These are phyloP conservation scores for Cervus canadensis DNA, from an alignment of 2,113 vertebrate genomes.

Conservation along the genomic window DNA sequence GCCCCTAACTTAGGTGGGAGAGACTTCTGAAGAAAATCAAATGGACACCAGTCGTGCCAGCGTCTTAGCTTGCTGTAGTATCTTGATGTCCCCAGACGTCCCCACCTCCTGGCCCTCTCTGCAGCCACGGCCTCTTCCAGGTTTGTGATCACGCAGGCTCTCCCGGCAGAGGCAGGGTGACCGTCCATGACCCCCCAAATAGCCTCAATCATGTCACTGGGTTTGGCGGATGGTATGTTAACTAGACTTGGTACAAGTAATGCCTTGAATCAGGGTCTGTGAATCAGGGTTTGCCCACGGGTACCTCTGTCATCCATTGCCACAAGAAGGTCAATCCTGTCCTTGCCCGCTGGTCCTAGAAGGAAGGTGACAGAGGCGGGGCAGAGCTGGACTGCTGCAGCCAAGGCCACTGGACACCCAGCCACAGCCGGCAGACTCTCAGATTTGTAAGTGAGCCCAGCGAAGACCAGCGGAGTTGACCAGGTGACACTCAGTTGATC, in stretches of 20 bases:
- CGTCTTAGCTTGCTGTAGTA: background rate
- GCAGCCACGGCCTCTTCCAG: background rate
- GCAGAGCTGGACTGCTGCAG: background rate
- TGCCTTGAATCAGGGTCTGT: background rate
- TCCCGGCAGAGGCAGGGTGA: background rate
- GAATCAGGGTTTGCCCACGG: background rate
- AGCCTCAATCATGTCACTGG: background rate
- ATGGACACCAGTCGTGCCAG: background rate
- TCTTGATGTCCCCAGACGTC: background rate
- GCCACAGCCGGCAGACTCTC: background rate
- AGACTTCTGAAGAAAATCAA: background rate
- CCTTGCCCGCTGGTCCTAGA: background rate
- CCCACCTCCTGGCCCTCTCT: background rate
- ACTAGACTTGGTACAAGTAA: too few species aligned
- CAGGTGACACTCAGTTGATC: background rate
- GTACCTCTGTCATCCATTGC: rapidly evolving
- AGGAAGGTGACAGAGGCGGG: background rate
- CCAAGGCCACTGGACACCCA: background rate
- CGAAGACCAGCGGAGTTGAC: background rate
- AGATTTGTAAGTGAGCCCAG: background rate
- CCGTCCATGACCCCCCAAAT: background rate
- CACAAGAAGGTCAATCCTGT: background rate
- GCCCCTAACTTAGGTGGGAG: background rate
- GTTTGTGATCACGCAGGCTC: background rate
- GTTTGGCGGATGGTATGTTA: background rate